Conservation (phyloP, 2,888 invertebrate species). For the Melanchra persicariae region DNA sequence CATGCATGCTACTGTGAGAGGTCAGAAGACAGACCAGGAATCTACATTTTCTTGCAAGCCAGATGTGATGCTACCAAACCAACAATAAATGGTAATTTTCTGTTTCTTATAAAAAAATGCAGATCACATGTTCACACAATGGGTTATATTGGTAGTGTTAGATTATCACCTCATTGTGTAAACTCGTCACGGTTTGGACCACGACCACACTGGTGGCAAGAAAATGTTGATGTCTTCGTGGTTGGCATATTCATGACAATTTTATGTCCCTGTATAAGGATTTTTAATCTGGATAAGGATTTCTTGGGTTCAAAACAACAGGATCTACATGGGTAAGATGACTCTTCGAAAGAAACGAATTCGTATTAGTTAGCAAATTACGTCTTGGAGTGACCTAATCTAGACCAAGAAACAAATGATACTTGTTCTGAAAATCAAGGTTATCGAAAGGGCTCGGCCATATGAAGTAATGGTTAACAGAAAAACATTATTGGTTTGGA, state of each 20-base stretch:
- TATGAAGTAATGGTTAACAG: background rate
- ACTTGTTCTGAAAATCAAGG: background rate
- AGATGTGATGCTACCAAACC: background rate
- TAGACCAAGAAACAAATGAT: background rate
- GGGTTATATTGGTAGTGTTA: conserved; percentile 12
- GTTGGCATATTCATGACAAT: conserved; percentile 33
- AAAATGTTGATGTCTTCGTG: conserved; percentile 48
- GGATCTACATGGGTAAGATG: background rate
- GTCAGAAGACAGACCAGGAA: background rate
- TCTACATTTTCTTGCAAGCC: background rate
- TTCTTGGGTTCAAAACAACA: background rate
- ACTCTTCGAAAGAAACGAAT: background rate
- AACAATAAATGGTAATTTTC: conserved; percentile 1
- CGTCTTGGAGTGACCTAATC: too few species aligned
- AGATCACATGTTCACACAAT: conserved; percentile 37
- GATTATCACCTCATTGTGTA: conserved; percentile 52
- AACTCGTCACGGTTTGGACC: conserved; percentile 59
- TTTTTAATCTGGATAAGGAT: conserved; percentile 1
- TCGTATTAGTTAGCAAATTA: background rate
- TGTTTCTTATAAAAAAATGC: conserved; percentile 11
- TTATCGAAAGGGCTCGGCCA: background rate
- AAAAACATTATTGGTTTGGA: background rate
- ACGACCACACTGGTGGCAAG: conserved; percentile 56
- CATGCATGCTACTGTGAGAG: background rate
- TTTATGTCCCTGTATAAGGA: conserved; percentile 4